These are phyloP conservation scores for Alcis repandata DNA, from an alignment of 2,888 invertebrate genomes.

Conservation along the genomic window DNA sequence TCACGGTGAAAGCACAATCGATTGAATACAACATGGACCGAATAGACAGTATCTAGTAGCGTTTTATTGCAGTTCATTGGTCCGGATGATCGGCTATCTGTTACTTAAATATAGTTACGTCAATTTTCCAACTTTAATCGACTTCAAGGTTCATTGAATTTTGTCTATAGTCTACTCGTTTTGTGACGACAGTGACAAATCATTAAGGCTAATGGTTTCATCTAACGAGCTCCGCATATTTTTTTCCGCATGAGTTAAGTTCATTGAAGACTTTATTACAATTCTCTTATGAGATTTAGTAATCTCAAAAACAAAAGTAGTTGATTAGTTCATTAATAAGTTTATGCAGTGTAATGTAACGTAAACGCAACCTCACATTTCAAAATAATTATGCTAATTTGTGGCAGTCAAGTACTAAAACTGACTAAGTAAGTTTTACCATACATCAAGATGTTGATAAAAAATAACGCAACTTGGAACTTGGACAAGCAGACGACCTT, in stretches of 20 bases:
- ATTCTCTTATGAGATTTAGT: too few species aligned
- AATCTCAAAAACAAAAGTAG: too few species aligned
- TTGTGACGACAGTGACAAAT: constrained; percentile 30
- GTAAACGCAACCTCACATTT: constrained; percentile 1
- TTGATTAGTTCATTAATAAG: too few species aligned
- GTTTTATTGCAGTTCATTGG: constrained; percentile 45
- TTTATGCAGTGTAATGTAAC: too few species aligned
- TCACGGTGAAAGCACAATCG: constrained; percentile 37
- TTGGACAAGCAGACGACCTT: constrained; percentile 44
- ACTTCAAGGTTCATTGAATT: constrained; percentile 44
- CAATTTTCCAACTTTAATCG: constrained; percentile 45
- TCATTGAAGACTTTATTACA: too few species aligned
- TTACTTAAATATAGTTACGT: constrained; percentile 52
- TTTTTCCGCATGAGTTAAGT: background rate
- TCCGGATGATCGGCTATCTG: constrained; percentile 49
- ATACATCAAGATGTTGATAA: constrained; percentile 22
- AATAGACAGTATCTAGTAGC: constrained; percentile 36
- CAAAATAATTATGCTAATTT: constrained; percentile 19
- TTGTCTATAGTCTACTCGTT: constrained; percentile 22
- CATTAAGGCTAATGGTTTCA: constrained; percentile 15
- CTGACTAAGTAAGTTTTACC: background rate
- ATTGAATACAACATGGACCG: constrained; percentile 38
- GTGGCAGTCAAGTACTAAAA: constrained; percentile 21
- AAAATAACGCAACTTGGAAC: constrained; percentile 32
- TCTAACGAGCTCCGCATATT: background rate